Base-by-base conservation (phyloP, 2,888 invertebrate genomes). In the Nebria brevicollis region DNA sequence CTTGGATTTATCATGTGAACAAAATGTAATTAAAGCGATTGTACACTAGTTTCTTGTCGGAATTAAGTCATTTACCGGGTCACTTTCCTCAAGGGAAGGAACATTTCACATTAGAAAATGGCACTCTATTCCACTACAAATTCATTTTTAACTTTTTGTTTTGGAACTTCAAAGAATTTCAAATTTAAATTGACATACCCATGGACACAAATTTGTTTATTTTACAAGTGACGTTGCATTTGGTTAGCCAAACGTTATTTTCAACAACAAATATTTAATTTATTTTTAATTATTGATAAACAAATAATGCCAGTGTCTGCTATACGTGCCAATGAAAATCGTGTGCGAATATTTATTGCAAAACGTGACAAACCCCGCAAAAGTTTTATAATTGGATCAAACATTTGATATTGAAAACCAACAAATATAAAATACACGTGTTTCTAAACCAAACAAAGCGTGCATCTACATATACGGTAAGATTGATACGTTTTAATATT, bases 371-470 rank as follows among this genome's bases (percentile, higher is more conserved):
- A 20, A 70, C 8, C 1, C 70, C n/a, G 15, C 70, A 70, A 10
- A 70, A 70, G 70, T 70, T 34, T 70, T 70, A 70, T 70, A 70
- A 70, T 70, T 70, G 70, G 70, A 70, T 20, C 11, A 15, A 11
- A 25, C 70, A 70, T 70, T 11, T 15, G 70, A 70, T 26, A 70
- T 25, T 20, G 70, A 70, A 10, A 26, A 25, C 25, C 20, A 70
- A 34, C 25, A 70, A 70, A 70, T 66, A 11, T 11, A 20, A 25
- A 34, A 70, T 11, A 26, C 70, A 70, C 70, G 25, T 70, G 70
- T 70, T 70, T 70, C 34, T 34, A 15, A 70, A 11, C 20, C 13
- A 70, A 20, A 66, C 5, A 25, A 70, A 20, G 70, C 70, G 70
- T 70, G 70, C 70, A 70, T 5, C 34, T 70, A 25, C 8, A 7